Evolutionary conservation across 2,888 invertebrate genomes (phyloP), one percentile per base, ranked within the genome.

Genomic region (Scaptomyza tumidula): DNA sequence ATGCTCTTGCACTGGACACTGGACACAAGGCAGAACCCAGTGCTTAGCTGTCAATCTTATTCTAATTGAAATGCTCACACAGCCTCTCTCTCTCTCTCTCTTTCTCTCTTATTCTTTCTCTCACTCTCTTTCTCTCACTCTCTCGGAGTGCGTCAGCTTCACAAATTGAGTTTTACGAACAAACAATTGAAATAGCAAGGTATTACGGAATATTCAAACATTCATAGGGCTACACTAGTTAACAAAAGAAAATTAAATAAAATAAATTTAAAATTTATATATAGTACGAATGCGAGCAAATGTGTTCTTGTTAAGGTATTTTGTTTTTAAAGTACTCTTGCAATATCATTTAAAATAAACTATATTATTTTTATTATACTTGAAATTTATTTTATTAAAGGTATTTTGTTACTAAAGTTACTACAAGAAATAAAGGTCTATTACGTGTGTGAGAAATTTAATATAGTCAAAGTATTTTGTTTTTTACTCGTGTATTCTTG

Each of bases 121-220:
- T 16, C 16, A 1, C 39, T 39, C 9, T 39, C 39, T 33, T 10
- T 3, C 13, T 35, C 35, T 35, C 35, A 13, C 35, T 35, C 35
- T 13, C 13, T 14, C 9, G n/a, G 37, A 14, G 39, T 41, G 16
- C 16, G 14, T 41, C 14, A 6, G 44, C 54, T 53, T 58, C 78
- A 71, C 88, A 84, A 87, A 86, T 84, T 88, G 88, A 77, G 80
- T 84, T 82, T 66, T 73, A 85, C 72, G 72, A 71, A 65, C 63
- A 71, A 84, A 86, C 83, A 84, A 84, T 88, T 68, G 83, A 76
- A 84, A 78, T 67, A 68, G 65, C 57, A 75, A 31, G 39, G 60
- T 37, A 16, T 41, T 39, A 6, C 11, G 48, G 6, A 31, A 16
- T 39, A 37, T 10, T 33, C 24, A 24, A 48, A 33, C 39, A 39